phyloP scores from a whole-genome alignment of 2,113 vertebrate species.

The Oreocharis arfaki region DNA sequence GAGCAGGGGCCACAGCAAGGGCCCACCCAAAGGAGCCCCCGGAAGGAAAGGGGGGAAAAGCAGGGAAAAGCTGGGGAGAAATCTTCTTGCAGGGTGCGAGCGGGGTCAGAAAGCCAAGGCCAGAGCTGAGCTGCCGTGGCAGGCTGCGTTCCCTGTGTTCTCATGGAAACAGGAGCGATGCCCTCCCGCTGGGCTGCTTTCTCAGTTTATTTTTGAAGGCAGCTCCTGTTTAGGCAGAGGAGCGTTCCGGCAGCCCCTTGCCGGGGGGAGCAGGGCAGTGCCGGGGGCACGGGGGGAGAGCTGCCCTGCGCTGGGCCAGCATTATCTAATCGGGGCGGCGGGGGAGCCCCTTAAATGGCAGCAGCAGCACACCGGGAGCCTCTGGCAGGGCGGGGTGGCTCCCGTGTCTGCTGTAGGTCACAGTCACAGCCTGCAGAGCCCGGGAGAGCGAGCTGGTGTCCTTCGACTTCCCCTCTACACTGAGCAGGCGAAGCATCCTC shows the following conservation, averaged over 20 bases:
- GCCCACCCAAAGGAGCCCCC: neutral
- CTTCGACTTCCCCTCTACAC: neutral
- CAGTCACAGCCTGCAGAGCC: neutral
- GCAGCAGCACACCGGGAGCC: rapidly evolving
- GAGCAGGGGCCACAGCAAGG: neutral
- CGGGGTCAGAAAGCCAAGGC: rapidly evolving
- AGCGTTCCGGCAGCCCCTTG: neutral
- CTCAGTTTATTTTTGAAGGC: neutral
- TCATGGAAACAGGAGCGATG: neutral
- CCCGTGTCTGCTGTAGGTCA: neutral
- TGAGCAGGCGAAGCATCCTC: neutral
- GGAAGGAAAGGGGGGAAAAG: neutral
- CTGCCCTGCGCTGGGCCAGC: neutral
- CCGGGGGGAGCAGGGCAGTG: neutral
- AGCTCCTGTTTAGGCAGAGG: neutral
- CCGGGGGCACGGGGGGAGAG: neutral
- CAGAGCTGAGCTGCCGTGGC: neutral
- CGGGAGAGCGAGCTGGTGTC: neutral
- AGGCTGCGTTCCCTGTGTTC: neutral
- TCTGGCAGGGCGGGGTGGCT: neutral
- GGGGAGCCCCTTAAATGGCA: slow-evolving; percentile 3
- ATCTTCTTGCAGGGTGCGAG: neutral
- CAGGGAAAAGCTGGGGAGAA: neutral
- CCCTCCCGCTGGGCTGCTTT: neutral
- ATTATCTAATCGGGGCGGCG: neutral